Conservation (phyloP, 2,797 vertebrate genomes). For the Coregonus suidteri region DNA sequence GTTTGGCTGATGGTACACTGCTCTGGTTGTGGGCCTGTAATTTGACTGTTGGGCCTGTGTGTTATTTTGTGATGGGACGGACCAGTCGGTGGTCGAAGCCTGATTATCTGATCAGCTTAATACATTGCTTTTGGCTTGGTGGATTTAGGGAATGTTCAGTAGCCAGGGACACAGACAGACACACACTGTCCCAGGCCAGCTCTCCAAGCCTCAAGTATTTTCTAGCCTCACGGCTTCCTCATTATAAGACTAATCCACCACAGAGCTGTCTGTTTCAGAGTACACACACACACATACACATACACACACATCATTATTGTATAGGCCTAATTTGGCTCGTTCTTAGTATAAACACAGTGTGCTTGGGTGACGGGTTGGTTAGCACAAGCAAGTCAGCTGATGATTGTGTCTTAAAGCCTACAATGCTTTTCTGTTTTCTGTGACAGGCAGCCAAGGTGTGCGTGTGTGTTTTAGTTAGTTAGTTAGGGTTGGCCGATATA, state of each 20-base stretch:
- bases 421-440: background rate
- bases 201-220: background rate
- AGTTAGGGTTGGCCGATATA: too few species aligned
- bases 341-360: background rate
- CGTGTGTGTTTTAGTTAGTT: too few species aligned
- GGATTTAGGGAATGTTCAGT: background rate
- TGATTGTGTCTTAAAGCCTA: background rate
- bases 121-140: conserved; percentile 15
- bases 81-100: conserved; percentile 25
- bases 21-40: conserved; percentile 51
- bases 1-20: conserved; percentile 14
- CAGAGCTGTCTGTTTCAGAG: conserved; percentile 21
- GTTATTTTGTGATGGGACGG: conserved; percentile 39
- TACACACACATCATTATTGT: background rate
- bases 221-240: conserved; percentile 6
- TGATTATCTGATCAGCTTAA: conserved; percentile 35
- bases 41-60: conserved; percentile 51
- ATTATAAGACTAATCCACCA: conserved; percentile 33
- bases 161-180: background rate
- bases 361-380: background rate
- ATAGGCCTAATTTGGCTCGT: background rate
- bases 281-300: background rate
- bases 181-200: background rate
- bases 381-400: background rate
- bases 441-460: background rate